Base-by-base conservation (phyloP, 2,888 invertebrate species). In the Scaptomyza cyrtandrae region DNA sequence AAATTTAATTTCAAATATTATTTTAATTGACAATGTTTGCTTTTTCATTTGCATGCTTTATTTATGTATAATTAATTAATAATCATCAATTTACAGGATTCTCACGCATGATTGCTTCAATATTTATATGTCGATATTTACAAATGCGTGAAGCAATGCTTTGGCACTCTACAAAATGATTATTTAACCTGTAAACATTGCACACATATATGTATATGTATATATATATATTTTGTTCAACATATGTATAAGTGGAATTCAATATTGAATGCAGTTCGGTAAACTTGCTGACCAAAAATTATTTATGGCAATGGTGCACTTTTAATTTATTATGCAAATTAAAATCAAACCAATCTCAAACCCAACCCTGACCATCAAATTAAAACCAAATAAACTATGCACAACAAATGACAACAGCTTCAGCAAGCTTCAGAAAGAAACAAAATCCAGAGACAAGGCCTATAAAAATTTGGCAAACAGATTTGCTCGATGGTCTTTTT, bases 251-350 rank as follows among this genome's bases (percentile, higher is more conserved):
- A 35, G 43, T 41, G 50, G 6, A 31, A 16, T 14, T 16, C 0
- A 27, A 48, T 13, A 35, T 61, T 61, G 39, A 9, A 11, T 33
- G 24, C 13, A 14, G 39, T 39, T 50, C 19, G 29, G 31, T 33
- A 37, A 54, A 60, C 37, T 2, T 56, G 59, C 24, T 41, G 41
- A 45, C 24, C 16, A 52, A 39, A 56, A 69, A 43, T 61, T 65
- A 53, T 46, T 44, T 19, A 7, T 45, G 55, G 37, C 35, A 43
- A 13, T 59, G 9, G 9, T 43, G 37, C 33, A 55, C n/a, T 44
- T 73, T 67, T 54, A 71, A 77, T 86, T 80, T 74, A 72, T 64
- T 88, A 86, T 83, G 84, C 78, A 88, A 84, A 86, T 86, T 54
- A 61, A 71, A 71, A 48, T 74, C 66, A 67, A 59, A 56, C 66